Evolutionary conservation across 1,140 invertebrate genomes (phyloP).

Genomic region (Elysia chlorotica): DNA sequence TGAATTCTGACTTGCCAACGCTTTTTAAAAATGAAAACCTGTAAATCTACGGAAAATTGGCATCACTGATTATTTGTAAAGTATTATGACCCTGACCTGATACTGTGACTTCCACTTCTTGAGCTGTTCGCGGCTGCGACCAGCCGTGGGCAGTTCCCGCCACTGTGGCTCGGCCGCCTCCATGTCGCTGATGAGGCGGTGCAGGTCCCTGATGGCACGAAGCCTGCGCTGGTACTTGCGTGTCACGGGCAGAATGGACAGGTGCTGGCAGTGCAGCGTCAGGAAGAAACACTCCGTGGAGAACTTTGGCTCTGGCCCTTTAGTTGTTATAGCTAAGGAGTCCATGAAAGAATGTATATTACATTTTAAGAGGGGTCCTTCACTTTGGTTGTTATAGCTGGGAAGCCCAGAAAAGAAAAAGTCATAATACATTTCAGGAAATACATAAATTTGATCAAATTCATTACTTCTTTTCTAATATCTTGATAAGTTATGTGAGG

Average conservation of each 20-base stretch:
- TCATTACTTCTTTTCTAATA: no score
- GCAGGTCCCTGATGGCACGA: conserved; percentile 84
- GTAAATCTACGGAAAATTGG: no score
- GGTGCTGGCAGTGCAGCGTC: conserved; percentile 90
- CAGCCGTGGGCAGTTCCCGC: conserved; percentile 75
- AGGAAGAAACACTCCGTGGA: conserved; percentile 96
- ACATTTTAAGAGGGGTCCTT: neutral
- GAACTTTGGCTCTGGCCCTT: conserved; percentile 83
- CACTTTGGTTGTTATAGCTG: neutral
- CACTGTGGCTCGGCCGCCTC: conserved; percentile 74
- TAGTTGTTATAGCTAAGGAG: no score
- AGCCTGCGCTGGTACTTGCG: conserved; percentile 84
- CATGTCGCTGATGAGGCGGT: conserved; percentile 88
- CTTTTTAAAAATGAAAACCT: no score
- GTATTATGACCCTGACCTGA: conserved; percentile 64
- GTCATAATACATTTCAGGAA: no score
- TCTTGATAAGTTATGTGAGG: no score
- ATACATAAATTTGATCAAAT: no score
- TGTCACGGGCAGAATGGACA: conserved; percentile 84
- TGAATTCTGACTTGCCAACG: no score
- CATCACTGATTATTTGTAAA: no score
- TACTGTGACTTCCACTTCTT: conserved; percentile 84
- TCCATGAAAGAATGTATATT: neutral
- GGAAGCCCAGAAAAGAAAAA: neutral
- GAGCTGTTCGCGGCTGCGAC: conserved; percentile 81